Conservation (phyloP, 2,797 vertebrate genomes). For the Coregonus ussuriensis region DNA sequence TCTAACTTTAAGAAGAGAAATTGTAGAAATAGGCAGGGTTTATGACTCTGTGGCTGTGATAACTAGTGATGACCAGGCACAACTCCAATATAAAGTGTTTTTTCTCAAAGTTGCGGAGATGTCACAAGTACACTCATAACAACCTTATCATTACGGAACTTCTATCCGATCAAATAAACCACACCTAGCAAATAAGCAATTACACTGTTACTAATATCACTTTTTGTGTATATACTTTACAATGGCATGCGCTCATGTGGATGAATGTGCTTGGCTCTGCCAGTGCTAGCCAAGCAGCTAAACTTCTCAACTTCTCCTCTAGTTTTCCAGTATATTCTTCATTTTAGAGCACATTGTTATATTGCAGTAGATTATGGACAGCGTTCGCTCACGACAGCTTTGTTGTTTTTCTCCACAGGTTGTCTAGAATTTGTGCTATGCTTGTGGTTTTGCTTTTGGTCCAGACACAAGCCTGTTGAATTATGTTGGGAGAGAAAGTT, state of each 20-base stretch:
- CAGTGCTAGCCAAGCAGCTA: background rate
- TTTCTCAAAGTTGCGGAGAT: too few species aligned
- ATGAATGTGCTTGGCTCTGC: background rate
- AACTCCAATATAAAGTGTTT: too few species aligned
- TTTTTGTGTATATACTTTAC: background rate
- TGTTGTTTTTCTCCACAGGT: background rate
- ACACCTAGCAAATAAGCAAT: too few species aligned
- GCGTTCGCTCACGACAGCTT: background rate
- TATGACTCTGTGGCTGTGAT: too few species aligned
- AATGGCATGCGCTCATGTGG: background rate
- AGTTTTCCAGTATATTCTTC: background rate
- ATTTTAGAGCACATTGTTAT: background rate
- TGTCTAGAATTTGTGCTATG: background rate
- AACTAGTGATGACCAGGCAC: too few species aligned
- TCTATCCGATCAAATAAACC: too few species aligned
- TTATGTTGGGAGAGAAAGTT: background rate
- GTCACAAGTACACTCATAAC: too few species aligned
- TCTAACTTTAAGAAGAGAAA: too few species aligned
- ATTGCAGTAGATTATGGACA: background rate
- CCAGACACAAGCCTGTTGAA: background rate
- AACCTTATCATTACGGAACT: too few species aligned
- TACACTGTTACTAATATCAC: too few species aligned
- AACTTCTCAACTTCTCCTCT: background rate
- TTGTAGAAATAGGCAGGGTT: too few species aligned
- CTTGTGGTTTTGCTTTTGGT: background rate